A percentile compares a stretch with the other conserved stretches of the same genome.
Evolutionary conservation across 2,888 invertebrate genomes (phyloP).

Genomic region (Celastrina argiolus): DNA sequence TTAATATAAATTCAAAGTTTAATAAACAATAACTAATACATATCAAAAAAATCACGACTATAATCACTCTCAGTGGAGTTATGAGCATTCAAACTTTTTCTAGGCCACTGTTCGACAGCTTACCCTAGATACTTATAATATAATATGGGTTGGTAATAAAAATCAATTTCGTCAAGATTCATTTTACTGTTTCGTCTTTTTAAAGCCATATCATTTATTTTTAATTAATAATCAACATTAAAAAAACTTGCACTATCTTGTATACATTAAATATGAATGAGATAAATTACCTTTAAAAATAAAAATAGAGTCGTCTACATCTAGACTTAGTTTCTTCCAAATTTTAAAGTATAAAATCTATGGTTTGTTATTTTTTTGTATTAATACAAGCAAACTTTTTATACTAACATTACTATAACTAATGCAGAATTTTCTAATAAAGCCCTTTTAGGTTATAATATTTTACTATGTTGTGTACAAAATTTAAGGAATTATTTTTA

Average conservation of each 20-base stretch:
- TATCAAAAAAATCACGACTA: too few relatives aligned
- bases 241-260: conserved; percentile 1
- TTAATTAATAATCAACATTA: background rate
- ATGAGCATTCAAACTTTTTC: too few relatives aligned
- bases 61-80: too few relatives aligned
- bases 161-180: background rate
- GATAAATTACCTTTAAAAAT: conserved; percentile 5
- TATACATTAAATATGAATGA: background rate
- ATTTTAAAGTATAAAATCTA: conserved; percentile 9
- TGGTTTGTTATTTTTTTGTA: background rate
- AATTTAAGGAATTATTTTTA: background rate
- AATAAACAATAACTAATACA: too few relatives aligned
- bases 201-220: background rate
- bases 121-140: too few relatives aligned
- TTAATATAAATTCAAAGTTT: too few relatives aligned
- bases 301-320: background rate
- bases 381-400: background rate
- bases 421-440: background rate
- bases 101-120: too few relatives aligned
- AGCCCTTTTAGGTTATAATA: background rate
- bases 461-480: background rate
- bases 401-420: background rate
- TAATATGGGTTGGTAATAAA: background rate
- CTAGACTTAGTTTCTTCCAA: background rate
- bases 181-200: background rate